Percentiles rank a stretch among this genome's conserved stretches.
Conservation (phyloP, 2,888 invertebrate species). For the Conchocele bisecta region DNA sequence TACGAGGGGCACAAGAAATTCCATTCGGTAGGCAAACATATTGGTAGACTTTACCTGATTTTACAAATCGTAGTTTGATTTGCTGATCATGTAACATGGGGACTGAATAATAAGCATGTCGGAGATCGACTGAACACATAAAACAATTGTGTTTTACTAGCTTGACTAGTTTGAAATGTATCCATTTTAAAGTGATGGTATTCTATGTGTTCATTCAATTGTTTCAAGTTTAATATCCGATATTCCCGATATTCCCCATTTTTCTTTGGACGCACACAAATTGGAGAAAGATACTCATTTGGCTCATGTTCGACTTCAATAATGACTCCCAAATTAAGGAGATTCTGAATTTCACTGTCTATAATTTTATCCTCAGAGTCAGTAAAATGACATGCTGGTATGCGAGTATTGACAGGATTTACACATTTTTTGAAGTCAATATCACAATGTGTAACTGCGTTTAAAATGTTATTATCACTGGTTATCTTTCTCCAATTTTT, state of each 20-base stretch:
- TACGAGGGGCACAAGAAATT: conserved; percentile 34
- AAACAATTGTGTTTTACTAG: neutral
- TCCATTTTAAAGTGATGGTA: neutral
- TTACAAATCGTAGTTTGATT: neutral
- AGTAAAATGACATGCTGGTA: neutral
- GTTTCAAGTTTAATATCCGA: neutral
- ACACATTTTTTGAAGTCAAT: neutral
- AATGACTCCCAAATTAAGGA: neutral
- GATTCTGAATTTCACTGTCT: neutral
- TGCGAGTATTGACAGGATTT: neutral
- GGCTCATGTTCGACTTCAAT: neutral
- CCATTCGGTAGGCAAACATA: conserved; percentile 39
- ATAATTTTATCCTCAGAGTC: neutral
- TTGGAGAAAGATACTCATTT: neutral
- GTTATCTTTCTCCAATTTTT: conserved; percentile 5
- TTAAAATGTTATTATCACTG: neutral
- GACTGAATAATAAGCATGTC: neutral
- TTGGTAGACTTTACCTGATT: conserved; percentile 24
- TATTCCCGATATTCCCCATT: neutral
- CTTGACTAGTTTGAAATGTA: neutral
- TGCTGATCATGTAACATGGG: neutral
- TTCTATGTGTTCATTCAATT: neutral
- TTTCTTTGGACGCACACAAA: neutral
- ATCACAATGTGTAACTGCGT: neutral
- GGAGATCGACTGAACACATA: too few species aligned